Conservation (phyloP, 2,888 invertebrate genomes). For the Hoplodrina ambigua region DNA sequence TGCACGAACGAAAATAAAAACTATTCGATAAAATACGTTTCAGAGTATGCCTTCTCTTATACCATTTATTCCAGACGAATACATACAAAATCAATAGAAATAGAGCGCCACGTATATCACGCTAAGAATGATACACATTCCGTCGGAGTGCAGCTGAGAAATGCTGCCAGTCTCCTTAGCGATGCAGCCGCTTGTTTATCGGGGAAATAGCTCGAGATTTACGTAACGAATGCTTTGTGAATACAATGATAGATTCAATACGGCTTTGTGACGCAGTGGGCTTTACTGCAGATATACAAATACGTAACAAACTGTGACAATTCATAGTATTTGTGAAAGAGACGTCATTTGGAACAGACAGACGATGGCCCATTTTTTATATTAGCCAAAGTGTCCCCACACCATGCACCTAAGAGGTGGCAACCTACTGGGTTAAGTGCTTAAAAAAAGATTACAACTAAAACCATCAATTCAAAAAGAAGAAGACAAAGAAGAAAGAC, state of each 20-base stretch:
- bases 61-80: neutral
- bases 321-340: no score
- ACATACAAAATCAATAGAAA: slow-evolving; percentile 10
- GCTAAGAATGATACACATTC: neutral
- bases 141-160: neutral
- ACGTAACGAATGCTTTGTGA: slow-evolving; percentile 9
- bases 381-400: no score
- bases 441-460: no score
- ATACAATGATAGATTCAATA: neutral
- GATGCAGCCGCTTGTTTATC: slow-evolving; percentile 1
- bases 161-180: slow-evolving; percentile 3
- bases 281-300: neutral
- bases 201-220: slow-evolving; percentile 4
- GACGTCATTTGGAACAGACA: no score
- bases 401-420: no score
- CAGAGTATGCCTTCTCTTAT: neutral
- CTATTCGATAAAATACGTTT: neutral
- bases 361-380: no score
- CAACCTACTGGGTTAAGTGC: no score
- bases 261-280: neutral
- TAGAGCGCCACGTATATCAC: neutral
- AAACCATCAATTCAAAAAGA: no score
- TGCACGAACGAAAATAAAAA: no score
- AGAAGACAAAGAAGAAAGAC: no score
- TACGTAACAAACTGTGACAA: no score